These are phyloP conservation scores for Pterobdella sp. DNA, from an alignment of 2,888 invertebrate genomes.

Conservation along the genomic window DNA sequence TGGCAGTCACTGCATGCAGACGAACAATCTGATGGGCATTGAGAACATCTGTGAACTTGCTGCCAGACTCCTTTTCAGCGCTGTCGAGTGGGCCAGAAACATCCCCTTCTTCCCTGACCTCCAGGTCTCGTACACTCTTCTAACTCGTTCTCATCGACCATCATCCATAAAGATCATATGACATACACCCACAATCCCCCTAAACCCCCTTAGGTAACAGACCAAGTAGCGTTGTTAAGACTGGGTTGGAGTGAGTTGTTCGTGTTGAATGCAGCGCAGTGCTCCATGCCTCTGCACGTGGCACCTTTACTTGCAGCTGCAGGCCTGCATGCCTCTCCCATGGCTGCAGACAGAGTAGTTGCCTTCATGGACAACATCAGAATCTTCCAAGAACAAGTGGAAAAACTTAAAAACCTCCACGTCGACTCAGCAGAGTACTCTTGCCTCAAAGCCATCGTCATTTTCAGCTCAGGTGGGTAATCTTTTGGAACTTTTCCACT, in stretches of 20 bases:
- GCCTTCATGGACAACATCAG: constrained; percentile 80
- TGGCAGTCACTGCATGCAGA: constrained; percentile 51
- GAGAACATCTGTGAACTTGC: constrained; percentile 96
- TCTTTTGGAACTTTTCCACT: not conserved
- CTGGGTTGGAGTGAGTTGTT: constrained; percentile 95
- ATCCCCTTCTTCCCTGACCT: constrained; percentile 96
- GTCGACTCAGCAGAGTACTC: constrained; percentile 97
- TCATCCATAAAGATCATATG: not conserved
- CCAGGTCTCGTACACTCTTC: constrained; percentile 62
- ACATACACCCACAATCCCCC: not conserved
- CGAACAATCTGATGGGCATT: constrained; percentile 91
- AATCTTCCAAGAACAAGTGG: constrained; percentile 72
- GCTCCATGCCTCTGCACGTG: constrained; percentile 93
- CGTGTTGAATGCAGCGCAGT: constrained; percentile 93
- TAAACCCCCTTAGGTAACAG: constrained; percentile 11
- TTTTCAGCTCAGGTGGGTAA: constrained; percentile 84
- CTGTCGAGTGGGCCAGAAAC: constrained; percentile 95
- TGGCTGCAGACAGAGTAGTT: constrained; percentile 87
- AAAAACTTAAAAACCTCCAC: constrained; percentile 91
- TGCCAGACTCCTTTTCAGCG: constrained; percentile 84
- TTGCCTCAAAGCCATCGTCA: constrained; percentile 95
- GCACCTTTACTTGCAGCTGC: constrained; percentile 82
- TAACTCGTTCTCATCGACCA: not conserved
- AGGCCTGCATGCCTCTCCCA: constrained; percentile 84
- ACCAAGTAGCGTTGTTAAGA: constrained; percentile 72